Percentiles rank a stretch among this genome's conserved stretches.
These are phyloP conservation scores for Blomia tropicalis DNA, from an alignment of 2,888 invertebrate genomes.

Conservation along the genomic window DNA sequence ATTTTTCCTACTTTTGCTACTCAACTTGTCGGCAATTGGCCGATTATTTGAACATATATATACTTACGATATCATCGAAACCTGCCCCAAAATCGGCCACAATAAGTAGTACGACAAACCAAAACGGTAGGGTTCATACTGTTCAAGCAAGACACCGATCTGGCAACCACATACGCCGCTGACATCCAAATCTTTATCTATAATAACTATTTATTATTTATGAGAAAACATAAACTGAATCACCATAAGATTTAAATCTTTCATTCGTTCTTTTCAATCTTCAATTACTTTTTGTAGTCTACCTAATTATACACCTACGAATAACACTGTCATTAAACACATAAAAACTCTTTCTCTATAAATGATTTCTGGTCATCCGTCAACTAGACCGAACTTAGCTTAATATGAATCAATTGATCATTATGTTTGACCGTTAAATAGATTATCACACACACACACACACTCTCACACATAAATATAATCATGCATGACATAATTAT, in stretches of 20 bases:
- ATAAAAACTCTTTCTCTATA: too few relatives aligned
- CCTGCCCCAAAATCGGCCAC: not conserved
- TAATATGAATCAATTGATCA: too few relatives aligned
- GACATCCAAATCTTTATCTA: constrained; percentile 12
- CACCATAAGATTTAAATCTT: too few relatives aligned
- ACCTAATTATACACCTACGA: too few relatives aligned
- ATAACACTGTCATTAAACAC: too few relatives aligned
- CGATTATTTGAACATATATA: constrained; percentile 20
- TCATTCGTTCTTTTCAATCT: not conserved
- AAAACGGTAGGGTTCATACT: constrained; percentile 6
- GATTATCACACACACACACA: too few relatives aligned
- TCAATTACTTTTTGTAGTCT: not conserved
- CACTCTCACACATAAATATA: too few relatives aligned
- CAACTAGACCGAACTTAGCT: too few relatives aligned
- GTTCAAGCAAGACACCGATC: not conserved
- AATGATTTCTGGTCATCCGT: too few relatives aligned
- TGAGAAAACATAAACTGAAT: too few relatives aligned
- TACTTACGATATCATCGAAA: constrained; percentile 19
- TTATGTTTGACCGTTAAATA: too few relatives aligned
- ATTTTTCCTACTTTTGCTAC: constrained; percentile 23
- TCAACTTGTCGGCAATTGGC: constrained; percentile 24
- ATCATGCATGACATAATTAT: too few relatives aligned
- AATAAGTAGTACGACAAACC: not conserved
- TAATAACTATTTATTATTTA: not conserved
- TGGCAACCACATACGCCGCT: constrained; percentile 14